phyloP scores from a whole-genome alignment of 2,888 invertebrate species.

The Pseudococcus longispinus region DNA sequence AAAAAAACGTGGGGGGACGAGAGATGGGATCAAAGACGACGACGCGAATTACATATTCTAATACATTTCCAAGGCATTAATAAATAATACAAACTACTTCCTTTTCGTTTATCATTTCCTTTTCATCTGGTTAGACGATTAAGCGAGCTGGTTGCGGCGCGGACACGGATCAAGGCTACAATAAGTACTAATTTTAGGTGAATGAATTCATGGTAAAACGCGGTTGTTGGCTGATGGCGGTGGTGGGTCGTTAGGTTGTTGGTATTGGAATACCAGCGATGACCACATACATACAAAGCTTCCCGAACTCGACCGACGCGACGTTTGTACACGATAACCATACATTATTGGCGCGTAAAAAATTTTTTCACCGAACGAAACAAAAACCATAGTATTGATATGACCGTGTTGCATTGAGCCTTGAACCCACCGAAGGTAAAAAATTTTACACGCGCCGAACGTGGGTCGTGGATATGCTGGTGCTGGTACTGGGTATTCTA shows the following conservation, averaged over 20 bases:
- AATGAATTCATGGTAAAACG: slow-evolving; percentile 28
- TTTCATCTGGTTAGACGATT: slow-evolving; percentile 38
- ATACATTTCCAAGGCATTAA: slow-evolving; percentile 29
- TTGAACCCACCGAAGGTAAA: slow-evolving; percentile 30
- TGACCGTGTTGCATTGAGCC: slow-evolving; percentile 8
- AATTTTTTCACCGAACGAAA: background rate
- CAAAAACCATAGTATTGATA: slow-evolving; percentile 1
- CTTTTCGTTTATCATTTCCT: slow-evolving; percentile 42
- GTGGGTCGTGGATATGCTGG: background rate
- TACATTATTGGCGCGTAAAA: slow-evolving; percentile 1
- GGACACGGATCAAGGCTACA: slow-evolving; percentile 36
- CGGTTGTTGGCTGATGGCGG: background rate
- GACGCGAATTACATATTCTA: slow-evolving; percentile 17
- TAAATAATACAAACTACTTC: slow-evolving; percentile 33
- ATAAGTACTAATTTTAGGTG: slow-evolving; percentile 40
- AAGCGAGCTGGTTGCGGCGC: slow-evolving; percentile 1
- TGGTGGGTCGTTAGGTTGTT: background rate
- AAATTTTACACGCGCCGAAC: slow-evolving; percentile 34
- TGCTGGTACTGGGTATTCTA: background rate
- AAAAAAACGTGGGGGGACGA: background rate
- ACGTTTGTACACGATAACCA: background rate
- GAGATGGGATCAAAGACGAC: background rate
- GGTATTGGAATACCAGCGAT: background rate
- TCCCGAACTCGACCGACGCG: background rate
- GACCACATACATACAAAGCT: too few relatives aligned